These are phyloP conservation scores for Catalaphyllia jardinei DNA, from an alignment of 64 coral and sea anemone species.

Conservation along the genomic window DNA sequence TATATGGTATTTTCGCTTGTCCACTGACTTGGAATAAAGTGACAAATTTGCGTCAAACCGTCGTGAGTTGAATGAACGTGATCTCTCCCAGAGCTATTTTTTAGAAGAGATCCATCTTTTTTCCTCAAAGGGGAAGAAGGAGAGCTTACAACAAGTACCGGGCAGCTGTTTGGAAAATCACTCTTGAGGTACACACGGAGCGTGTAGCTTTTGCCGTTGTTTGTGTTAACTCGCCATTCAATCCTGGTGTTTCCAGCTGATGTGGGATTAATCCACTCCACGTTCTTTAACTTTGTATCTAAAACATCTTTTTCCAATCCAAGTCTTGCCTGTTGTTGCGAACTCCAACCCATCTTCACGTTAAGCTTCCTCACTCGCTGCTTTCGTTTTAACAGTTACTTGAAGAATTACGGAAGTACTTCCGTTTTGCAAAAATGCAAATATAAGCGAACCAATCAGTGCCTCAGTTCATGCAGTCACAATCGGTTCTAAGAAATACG, in stretches of 20 bases:
- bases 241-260: conserved; percentile 9
- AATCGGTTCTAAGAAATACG: background rate
- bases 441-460: too few relatives aligned
- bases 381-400: background rate
- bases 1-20: conserved; percentile 30
- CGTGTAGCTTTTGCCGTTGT: conserved; percentile 60
- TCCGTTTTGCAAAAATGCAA: background rate
- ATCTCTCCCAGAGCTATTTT: background rate
- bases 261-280: conserved; percentile 9
- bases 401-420: background rate
- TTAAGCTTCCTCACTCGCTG: background rate
- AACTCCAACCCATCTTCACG: conserved; percentile 19
- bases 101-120: background rate
- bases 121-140: conserved; percentile 43
- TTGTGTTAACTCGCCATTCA: conserved; percentile 12
- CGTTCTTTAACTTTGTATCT: background rate
- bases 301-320: conserved; percentile 16
- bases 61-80: background rate
- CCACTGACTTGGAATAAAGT: background rate
- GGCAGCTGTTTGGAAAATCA: conserved; percentile 69
- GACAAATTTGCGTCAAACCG: conserved; percentile 38
- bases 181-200: conserved; percentile 52
- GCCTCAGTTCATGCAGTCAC: background rate
- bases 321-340: background rate
- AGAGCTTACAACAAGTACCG: conserved; percentile 62